Conservation (phyloP, 1,140 invertebrate species). For the Teleopsis dalmanni region DNA sequence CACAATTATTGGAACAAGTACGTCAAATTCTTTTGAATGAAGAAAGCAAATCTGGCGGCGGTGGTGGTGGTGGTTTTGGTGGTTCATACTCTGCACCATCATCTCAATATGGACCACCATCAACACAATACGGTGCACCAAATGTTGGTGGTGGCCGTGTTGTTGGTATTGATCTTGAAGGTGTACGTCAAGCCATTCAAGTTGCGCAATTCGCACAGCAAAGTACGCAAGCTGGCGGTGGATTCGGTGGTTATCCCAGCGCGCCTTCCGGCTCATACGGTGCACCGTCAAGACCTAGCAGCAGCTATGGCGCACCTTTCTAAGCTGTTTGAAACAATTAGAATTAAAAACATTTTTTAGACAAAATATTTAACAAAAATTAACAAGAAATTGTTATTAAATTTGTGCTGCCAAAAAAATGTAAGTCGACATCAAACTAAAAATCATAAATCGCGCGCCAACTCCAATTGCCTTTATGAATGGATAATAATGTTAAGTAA, state of each 20-base stretch:
- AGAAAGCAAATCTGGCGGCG: slow-evolving; percentile 54
- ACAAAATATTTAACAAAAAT: background rate
- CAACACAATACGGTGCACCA: slow-evolving; percentile 49
- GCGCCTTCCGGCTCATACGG: slow-evolving; percentile 44
- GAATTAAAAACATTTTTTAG: slow-evolving; percentile 4
- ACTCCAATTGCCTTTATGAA: slow-evolving; percentile 4
- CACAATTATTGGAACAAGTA: slow-evolving; percentile 68
- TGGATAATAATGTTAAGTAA: slow-evolving; percentile 2
- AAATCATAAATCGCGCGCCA: slow-evolving; percentile 3
- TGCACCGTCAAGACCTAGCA: slow-evolving; percentile 37
- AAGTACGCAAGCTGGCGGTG: slow-evolving; percentile 40
- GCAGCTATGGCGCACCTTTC: slow-evolving; percentile 44
- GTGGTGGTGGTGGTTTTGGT: slow-evolving; percentile 38
- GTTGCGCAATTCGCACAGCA: slow-evolving; percentile 57
- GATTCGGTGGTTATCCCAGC: slow-evolving; percentile 31
- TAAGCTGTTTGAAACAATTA: slow-evolving; percentile 19
- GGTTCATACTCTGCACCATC: slow-evolving; percentile 48
- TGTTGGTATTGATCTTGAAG: slow-evolving; percentile 57
- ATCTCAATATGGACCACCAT: slow-evolving; percentile 50
- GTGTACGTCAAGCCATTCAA: slow-evolving; percentile 57
- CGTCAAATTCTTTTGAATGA: slow-evolving; percentile 72
- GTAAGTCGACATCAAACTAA: background rate
- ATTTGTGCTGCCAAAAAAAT: background rate
- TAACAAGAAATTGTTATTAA: background rate
- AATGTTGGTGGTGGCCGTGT: slow-evolving; percentile 53